These are phyloP conservation scores for Colletes latitarsis DNA, from an alignment of 1,140 invertebrate genomes.

Conservation along the genomic window DNA sequence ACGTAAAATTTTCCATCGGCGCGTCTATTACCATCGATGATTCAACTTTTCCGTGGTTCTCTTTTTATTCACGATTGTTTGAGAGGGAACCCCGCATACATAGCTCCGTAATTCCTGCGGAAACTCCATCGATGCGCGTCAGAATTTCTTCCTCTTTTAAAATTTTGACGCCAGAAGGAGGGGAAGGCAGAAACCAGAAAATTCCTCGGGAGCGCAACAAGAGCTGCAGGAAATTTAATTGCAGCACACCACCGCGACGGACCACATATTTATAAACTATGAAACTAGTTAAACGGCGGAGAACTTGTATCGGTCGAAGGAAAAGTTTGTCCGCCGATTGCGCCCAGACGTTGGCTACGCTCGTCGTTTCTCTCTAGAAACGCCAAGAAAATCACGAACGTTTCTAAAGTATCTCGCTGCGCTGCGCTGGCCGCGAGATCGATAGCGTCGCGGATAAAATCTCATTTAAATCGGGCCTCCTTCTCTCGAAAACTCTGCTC, in stretches of 20 bases:
- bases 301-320: not conserved
- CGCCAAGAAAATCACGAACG: constrained; percentile 38
- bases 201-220: not conserved
- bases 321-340: not conserved
- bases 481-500: constrained; percentile 19
- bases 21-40: no score
- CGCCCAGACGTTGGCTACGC: not conserved
- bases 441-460: constrained; percentile 60
- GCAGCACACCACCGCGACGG: not conserved
- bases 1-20: no score
- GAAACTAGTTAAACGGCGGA: constrained; percentile 2
- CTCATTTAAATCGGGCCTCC: constrained; percentile 60
- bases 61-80: not conserved
- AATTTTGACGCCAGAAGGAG: not conserved
- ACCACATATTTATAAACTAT: constrained; percentile 22
- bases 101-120: not conserved
- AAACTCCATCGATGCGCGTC: not conserved
- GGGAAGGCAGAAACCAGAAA: not conserved
- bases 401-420: constrained; percentile 5
- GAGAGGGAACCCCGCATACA: not conserved
- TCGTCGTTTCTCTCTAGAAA: constrained; percentile 14
- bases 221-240: constrained; percentile 15
- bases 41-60: not conserved
- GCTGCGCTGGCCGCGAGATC: constrained; percentile 36
- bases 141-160: not conserved